Evolutionary conservation across 2,113 vertebrate species (phyloP).

Genomic region (Hemibates koningsi): DNA sequence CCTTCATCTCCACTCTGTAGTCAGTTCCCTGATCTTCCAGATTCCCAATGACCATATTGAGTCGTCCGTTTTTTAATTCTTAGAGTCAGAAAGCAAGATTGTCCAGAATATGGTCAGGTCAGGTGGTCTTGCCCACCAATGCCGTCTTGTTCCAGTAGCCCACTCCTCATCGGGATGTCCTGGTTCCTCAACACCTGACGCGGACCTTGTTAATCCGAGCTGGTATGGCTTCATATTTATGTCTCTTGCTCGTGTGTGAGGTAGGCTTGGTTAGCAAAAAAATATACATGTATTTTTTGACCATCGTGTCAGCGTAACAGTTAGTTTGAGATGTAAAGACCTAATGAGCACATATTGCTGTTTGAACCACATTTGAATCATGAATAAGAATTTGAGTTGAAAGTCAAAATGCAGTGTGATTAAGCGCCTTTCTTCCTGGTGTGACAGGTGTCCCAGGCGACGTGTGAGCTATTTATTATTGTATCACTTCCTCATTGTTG

Average conservation of each 20-base stretch:
- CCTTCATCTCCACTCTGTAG: neutral
- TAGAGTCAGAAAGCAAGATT: neutral
- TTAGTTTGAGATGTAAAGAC: too few relatives aligned
- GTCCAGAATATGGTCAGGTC: neutral
- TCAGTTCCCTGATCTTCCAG: neutral
- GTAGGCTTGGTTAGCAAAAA: too few relatives aligned
- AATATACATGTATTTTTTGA: neutral
- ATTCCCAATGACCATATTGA: neutral
- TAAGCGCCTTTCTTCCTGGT: neutral
- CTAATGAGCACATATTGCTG: neutral
- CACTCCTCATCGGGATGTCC: neutral
- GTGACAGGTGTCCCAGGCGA: neutral
- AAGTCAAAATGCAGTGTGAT: neutral
- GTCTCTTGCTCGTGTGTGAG: too few relatives aligned
- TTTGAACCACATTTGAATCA: neutral
- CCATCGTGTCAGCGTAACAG: neutral
- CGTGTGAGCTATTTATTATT: neutral
- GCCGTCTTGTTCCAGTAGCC: neutral
- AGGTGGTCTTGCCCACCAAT: neutral
- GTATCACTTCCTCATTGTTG: constrained; percentile 14
- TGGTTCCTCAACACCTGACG: neutral
- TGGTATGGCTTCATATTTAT: neutral
- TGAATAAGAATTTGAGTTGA: neutral
- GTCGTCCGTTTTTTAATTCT: neutral
- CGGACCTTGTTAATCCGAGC: neutral